These are phyloP conservation scores for Zootoca vivipara DNA, from an alignment of 2,113 vertebrate species.

Conservation along the genomic window DNA sequence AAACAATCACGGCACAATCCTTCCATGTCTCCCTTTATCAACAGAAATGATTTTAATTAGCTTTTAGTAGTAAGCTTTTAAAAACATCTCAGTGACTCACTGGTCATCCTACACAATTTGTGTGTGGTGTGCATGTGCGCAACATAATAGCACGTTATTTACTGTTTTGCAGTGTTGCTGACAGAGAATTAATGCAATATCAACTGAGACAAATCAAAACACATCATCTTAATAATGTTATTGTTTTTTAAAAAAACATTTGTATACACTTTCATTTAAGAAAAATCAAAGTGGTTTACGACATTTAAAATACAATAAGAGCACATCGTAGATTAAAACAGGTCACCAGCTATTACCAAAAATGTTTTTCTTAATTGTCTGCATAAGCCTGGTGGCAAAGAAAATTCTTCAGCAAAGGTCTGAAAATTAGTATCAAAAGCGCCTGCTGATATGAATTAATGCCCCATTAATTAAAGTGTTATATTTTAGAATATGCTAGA, in stretches of 20 bases:
- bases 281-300: too few species aligned
- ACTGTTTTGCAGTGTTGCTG: slow-evolving; percentile 42
- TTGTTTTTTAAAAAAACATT: too few species aligned
- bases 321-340: too few species aligned
- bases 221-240: slow-evolving; percentile 21
- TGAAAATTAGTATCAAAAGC: too few species aligned
- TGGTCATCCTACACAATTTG: slow-evolving; percentile 63
- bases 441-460: neutral
- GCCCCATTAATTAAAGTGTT: neutral
- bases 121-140: neutral
- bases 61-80: slow-evolving; percentile 78
- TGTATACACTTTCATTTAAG: too few species aligned
- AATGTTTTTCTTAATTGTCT: too few species aligned
- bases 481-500: neutral
- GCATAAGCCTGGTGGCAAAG: too few species aligned
- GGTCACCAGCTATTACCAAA: too few species aligned
- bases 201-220: slow-evolving; percentile 12
- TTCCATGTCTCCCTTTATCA: slow-evolving; percentile 77
- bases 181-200: slow-evolving; percentile 48
- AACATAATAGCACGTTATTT: slow-evolving; percentile 54
- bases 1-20: slow-evolving; percentile 75
- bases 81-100: slow-evolving; percentile 69
- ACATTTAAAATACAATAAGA: too few species aligned
- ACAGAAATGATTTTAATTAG: slow-evolving; percentile 82
- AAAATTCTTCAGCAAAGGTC: too few species aligned